Conservation (phyloP, 1,140 invertebrate genomes). For the Pristionchus pacificus region DNA sequence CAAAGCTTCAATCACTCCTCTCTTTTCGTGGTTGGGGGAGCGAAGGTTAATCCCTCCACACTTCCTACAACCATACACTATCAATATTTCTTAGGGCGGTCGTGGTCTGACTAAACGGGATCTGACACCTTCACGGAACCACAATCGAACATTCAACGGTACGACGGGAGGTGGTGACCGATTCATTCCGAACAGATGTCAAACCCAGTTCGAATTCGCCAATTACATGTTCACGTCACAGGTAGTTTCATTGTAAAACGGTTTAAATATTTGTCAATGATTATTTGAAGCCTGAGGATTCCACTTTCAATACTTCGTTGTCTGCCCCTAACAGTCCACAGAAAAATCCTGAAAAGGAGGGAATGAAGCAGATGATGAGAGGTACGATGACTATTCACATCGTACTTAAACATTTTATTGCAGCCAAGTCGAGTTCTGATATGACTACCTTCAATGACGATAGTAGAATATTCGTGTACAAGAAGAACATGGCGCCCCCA, state of each 20-base stretch:
- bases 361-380: conserved; percentile 6
- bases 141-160: background rate
- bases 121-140: conserved; percentile 18
- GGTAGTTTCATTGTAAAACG: background rate
- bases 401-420: conserved; percentile 8
- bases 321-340: conserved; percentile 14
- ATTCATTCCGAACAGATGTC: conserved; percentile 4
- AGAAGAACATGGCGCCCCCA: conserved; percentile 11
- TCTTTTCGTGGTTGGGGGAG: no score
- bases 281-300: conserved; percentile 1
- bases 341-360: conserved; percentile 8
- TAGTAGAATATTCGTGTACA: conserved; percentile 13
- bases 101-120: conserved; percentile 9
- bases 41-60: no score
- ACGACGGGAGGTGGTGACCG: conserved; percentile 3
- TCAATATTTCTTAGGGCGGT: background rate
- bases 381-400: background rate
- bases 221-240: conserved; percentile 9
- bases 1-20: no score
- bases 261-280: conserved; percentile 14
- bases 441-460: conserved; percentile 5
- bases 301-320: conserved; percentile 12
- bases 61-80: no score
- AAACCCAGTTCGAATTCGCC: conserved; percentile 9
- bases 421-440: conserved; percentile 15